phyloP scores from a whole-genome alignment of 2,113 vertebrate species.

The Neodon shergylaensis region DNA sequence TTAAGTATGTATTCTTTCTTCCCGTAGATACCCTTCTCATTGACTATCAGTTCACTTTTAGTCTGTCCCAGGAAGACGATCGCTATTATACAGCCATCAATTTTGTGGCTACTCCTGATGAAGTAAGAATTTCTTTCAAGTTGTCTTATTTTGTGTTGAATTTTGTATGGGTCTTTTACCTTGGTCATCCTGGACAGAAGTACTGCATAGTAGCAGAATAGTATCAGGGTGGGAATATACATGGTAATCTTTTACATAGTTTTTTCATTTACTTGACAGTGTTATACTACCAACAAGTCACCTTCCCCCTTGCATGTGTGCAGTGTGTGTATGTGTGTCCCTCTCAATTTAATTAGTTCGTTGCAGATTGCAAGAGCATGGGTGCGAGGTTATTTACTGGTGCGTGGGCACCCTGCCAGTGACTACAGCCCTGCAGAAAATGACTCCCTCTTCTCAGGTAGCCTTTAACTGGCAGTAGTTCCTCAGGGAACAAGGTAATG shows the following conservation, averaged over 20 bases:
- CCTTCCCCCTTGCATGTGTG: too few species aligned
- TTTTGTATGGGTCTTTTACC: constrained; percentile 20
- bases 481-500: neutral
- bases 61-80: constrained; percentile 98
- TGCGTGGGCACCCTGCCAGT: too few species aligned
- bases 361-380: neutral
- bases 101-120: constrained; percentile 98
- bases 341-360: neutral
- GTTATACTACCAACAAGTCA: neutral
- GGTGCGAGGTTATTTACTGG: neutral
- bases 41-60: constrained; percentile 99
- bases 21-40: constrained; percentile 95
- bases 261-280: neutral
- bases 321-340: neutral
- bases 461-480: neutral
- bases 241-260: neutral
- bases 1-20: constrained; percentile 49
- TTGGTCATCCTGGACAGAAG: neutral
- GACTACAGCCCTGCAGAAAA: neutral
- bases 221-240: constrained; percentile 7
- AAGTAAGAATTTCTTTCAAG: constrained; percentile 86
- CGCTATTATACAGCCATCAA: constrained; percentile 99
- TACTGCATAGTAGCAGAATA: neutral
- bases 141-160: constrained; percentile 11
- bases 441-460: neutral